Evolutionary conservation across 2,888 invertebrate species (phyloP), one percentile per base, ranked within the genome.

Genomic region (Cosmia trapezina): DNA sequence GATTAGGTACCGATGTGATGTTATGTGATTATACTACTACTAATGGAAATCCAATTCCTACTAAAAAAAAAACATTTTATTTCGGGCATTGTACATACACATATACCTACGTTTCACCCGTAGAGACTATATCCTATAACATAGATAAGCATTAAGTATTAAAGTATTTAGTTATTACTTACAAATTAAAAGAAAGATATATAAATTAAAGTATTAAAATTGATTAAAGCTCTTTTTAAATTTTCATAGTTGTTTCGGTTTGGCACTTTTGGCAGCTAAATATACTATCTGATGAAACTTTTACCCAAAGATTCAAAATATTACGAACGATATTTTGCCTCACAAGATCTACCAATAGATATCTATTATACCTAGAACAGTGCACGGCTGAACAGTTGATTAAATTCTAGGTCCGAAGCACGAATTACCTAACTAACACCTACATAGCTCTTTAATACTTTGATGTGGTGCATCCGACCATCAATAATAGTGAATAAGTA

Each of bases 401-500:
- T 80, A 85, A 37, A 47, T 69, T 72, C 68, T 33, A 70, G 62
- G 53, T 53, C 22, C 61, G 59, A 63, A 28, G 49, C 68, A 47
- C 57, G 11, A 37, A 22, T 78, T 49, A 71, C 28, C 37, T 61
- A 51, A 41, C 41, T 41, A 53, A 74, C 47, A 45, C 57, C 28
- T 60, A n/a, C 14, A 28, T 61, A 62, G 66, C 41, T 57, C 17
- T 14, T 28, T 61, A 14, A 57, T n/a, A n/a, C 83, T 83, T 87
- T 88, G 84, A 87, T 82, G 83, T 76, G 73, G 63, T 65, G 79
- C 79, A 83, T 47, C 56, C 37, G 63, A 72, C 59, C 63, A 67
- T 70, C 60, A 64, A 45, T 33, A 54, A 41, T 51, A 70, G 3
- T 63, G 19, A 43, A 5, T 28, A 28, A 28, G 28, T 28, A 54